Percentiles rank a stretch among this genome's conserved stretches.
Conservation (phyloP, 1,140 invertebrate species). For the Meloidogyne hapla region DNA sequence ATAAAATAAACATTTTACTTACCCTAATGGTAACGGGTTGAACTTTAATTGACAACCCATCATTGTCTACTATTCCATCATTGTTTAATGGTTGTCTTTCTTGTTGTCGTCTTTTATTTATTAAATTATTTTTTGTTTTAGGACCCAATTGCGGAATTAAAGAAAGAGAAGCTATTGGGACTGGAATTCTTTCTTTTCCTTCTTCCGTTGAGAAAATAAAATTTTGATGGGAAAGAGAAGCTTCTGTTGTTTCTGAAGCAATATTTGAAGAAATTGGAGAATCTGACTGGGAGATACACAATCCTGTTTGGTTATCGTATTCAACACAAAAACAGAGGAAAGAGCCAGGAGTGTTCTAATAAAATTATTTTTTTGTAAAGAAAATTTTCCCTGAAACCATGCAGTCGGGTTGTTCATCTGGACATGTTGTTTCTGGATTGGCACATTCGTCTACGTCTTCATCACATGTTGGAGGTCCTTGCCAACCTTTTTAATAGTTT, state of each 20-base stretch:
- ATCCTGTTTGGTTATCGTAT: slow-evolving; percentile 50
- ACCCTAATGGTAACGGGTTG: not conserved
- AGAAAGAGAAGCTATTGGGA: slow-evolving; percentile 35
- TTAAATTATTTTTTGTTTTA: slow-evolving; percentile 12
- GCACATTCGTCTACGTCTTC: slow-evolving; percentile 51
- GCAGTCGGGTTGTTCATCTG: slow-evolving; percentile 53
- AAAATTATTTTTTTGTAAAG: not conserved
- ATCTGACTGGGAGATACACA: slow-evolving; percentile 26
- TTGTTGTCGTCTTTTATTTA: not conserved
- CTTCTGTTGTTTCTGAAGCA: not conserved
- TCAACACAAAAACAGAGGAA: slow-evolving; percentile 56
- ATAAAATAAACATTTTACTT: not conserved
- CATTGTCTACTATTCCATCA: not conserved
- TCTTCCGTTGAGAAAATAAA: not conserved
- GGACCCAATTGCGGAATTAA: slow-evolving; percentile 36
- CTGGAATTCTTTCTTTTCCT: not conserved
- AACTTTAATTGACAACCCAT: not conserved
- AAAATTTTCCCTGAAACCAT: slow-evolving; percentile 17
- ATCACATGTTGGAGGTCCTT: slow-evolving; percentile 48
- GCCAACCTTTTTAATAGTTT: slow-evolving; percentile 37
- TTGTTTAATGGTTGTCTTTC: not conserved
- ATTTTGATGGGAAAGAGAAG: not conserved
- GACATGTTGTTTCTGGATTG: slow-evolving; percentile 38
- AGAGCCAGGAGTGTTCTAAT: slow-evolving; percentile 49
- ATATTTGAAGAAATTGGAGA: not conserved